Conservation (phyloP, 2,888 invertebrate genomes). For the Blastobasis adustella region DNA sequence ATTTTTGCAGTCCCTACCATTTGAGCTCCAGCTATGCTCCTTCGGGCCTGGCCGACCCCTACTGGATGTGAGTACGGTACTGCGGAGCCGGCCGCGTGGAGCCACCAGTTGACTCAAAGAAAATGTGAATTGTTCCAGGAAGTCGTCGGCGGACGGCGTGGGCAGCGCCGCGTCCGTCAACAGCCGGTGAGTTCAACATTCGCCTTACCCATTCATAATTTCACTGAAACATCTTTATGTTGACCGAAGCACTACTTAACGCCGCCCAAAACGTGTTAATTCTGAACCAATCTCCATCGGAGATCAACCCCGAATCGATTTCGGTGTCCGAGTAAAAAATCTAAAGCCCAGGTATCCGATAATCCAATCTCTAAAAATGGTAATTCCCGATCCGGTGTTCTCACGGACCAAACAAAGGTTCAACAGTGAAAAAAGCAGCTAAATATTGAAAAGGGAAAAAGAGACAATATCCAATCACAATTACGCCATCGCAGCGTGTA, state of each 20-base stretch:
- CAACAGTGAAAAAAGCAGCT: constrained; percentile 48
- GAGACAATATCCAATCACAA: constrained; percentile 66
- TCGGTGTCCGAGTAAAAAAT: constrained; percentile 36
- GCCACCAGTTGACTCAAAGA: no score
- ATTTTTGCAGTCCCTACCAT: constrained; percentile 50
- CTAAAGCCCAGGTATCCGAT: constrained; percentile 43
- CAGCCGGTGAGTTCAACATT: constrained; percentile 83
- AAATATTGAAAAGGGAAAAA: constrained; percentile 43
- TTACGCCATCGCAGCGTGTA: constrained; percentile 33
- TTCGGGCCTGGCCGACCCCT: constrained; percentile 41
- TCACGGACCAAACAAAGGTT: constrained; percentile 65
- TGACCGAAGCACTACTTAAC: constrained; percentile 17
- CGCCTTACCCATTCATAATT: not conserved
- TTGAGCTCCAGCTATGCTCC: constrained; percentile 33
- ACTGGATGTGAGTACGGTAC: constrained; percentile 60
- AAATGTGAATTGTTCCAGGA: constrained; percentile 77
- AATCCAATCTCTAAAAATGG: constrained; percentile 72
- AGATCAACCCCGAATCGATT: constrained; percentile 40
- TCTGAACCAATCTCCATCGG: constrained; percentile 44
- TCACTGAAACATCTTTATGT: not conserved
- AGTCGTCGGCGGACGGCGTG: constrained; percentile 90
- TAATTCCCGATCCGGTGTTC: constrained; percentile 62
- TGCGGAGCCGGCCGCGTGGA: not conserved
- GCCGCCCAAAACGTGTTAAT: constrained; percentile 53
- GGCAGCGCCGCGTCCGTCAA: constrained; percentile 89